Conservation (phyloP, 1,140 invertebrate genomes). For the Brachionus paranguensis region DNA sequence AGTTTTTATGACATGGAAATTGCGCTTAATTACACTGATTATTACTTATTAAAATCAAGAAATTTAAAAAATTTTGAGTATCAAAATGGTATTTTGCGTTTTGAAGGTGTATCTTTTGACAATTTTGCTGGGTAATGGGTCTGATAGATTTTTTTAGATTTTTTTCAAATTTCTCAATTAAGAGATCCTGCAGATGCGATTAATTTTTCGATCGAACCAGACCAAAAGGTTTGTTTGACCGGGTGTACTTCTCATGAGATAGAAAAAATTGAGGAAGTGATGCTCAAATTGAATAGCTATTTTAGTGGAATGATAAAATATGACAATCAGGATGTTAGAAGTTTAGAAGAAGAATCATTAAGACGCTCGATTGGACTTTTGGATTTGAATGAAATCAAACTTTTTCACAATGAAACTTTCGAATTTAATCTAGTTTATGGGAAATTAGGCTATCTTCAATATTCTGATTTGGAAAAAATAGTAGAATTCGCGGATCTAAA, state of each 20-base stretch:
- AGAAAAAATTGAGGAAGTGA: not conserved
- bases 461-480: not conserved
- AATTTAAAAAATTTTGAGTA: slow-evolving; percentile 13
- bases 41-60: not conserved
- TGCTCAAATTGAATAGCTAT: slow-evolving; percentile 20
- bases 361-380: not conserved
- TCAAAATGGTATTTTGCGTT: not conserved
- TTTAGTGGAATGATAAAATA: slow-evolving; percentile 17
- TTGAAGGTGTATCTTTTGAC: not conserved
- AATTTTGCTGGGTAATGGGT: not conserved
- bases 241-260: not conserved
- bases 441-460: not conserved
- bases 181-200: not conserved
- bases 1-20: slow-evolving; percentile 28
- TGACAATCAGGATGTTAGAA: slow-evolving; percentile 19
- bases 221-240: not conserved
- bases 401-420: not conserved
- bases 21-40: not conserved
- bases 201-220: not conserved
- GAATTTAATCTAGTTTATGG: slow-evolving; percentile 2
- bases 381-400: not conserved
- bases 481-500: not conserved
- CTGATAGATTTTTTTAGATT: not conserved
- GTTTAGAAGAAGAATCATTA: slow-evolving; percentile 17
- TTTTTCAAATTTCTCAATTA: not conserved